These are phyloP conservation scores for Cyprinodon variegatus DNA, from an alignment of 2,113 vertebrate species.

Conservation along the genomic window DNA sequence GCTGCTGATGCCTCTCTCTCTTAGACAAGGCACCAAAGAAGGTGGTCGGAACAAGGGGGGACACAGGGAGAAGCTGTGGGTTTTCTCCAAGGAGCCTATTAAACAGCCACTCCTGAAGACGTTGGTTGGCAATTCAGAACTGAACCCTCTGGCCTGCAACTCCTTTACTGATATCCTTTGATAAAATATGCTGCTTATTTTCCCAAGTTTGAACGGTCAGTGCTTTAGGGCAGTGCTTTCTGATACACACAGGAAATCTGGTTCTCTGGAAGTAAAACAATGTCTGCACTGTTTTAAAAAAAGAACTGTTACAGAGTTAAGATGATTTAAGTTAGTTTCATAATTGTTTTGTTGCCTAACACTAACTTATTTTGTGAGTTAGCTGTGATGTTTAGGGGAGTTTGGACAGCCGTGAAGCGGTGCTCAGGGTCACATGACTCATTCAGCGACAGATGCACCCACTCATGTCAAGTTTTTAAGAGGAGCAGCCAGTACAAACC, in stretches of 20 bases:
- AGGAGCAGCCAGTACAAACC: no score
- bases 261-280: no score
- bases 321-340: no score
- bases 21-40: constrained; percentile 82
- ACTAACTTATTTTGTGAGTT: no score
- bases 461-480: no score
- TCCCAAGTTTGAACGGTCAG: neutral
- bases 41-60: constrained; percentile 72
- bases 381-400: no score
- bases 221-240: neutral
- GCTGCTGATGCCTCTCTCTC: neutral
- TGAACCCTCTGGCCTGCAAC: constrained; percentile 84
- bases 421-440: no score
- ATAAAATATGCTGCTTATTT: neutral
- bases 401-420: no score
- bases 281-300: no score
- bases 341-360: no score
- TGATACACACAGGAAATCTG: neutral
- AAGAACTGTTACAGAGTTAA: no score
- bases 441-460: no score
- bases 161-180: constrained; percentile 94
- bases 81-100: constrained; percentile 83
- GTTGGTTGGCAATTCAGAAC: constrained; percentile 78
- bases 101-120: constrained; percentile 86
- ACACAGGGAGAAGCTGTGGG: constrained; percentile 84